A percentile compares a stretch with the other conserved stretches of the same genome.
Conservation (phyloP, 1,140 invertebrate genomes). For the Drosophila varians region DNA sequence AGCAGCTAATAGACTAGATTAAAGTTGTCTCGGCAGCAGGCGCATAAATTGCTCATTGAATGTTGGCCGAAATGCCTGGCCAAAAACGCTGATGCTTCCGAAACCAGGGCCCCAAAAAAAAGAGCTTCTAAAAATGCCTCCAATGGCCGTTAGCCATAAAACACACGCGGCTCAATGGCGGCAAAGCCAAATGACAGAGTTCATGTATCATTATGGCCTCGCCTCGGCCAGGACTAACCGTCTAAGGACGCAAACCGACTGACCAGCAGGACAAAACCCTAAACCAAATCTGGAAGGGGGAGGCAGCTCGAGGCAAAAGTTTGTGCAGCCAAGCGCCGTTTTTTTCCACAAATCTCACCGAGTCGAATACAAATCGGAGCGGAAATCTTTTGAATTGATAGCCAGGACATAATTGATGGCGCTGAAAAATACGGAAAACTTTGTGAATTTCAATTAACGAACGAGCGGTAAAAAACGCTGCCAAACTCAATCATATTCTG, state of each 20-base stretch:
- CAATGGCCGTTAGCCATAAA: constrained; percentile 73
- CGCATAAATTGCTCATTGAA: constrained; percentile 73
- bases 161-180: constrained; percentile 72
- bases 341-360: neutral
- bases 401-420: constrained; percentile 7
- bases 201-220: constrained; percentile 71
- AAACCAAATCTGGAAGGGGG: constrained; percentile 8
- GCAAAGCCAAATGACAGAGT: constrained; percentile 58
- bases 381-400: neutral
- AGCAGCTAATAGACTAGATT: constrained; percentile 72
- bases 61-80: constrained; percentile 15
- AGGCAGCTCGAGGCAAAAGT: neutral
- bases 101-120: constrained; percentile 10
- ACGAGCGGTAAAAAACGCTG: constrained; percentile 10
- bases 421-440: constrained; percentile 20
- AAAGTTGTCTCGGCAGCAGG: constrained; percentile 59
- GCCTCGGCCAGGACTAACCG: constrained; percentile 5
- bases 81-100: constrained; percentile 65
- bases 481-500: constrained; percentile 41
- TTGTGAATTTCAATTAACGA: constrained; percentile 37
- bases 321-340: constrained; percentile 1
- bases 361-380: constrained; percentile 1
- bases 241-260: constrained; percentile 33
- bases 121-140: constrained; percentile 52
- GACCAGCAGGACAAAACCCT: constrained; percentile 21